Base-by-base conservation (phyloP, 2,113 vertebrate species). In the Murina feae region DNA sequence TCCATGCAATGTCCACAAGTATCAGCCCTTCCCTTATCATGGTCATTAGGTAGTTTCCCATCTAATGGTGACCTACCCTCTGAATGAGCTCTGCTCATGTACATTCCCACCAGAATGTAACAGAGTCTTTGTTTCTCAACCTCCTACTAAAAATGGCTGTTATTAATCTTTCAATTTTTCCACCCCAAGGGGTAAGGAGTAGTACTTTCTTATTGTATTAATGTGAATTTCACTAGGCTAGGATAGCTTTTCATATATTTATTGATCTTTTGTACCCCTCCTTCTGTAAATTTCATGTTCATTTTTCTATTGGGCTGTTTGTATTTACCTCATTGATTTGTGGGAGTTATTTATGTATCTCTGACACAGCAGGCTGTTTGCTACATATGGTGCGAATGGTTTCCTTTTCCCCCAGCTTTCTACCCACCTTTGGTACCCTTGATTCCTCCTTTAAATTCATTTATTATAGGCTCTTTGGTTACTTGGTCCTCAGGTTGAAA, bases 171-270 rank as follows among this genome's bases (percentile, higher is more conserved):
- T 44, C 42, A 5, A 28, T 37, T 95, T 90, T 92, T 78, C 82
- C 49, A 92, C 55, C 49, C 16, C 32, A 16, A 4, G 39, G 47
- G 5, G 2, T 69, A 4, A 94, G n/a, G 30, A 49, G 39, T 39
- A 47, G n/a, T 42, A n/a, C n/a, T 47, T 82, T 82, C 28, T 79
- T 94, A 16, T 86, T 93, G 51, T 58, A 89, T 94, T 60, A n/a
- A 88, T 87, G 76, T 94, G 39, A 9, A 20, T 87, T 83, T 78
- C 23, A 12, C 39, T 85, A 30, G n/a, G 25, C 7, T 47, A 53
- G 21, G 80, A 79, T 3, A 28, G 10, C 28, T 85, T 49, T 92
- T 72, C 13, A 68, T 28, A 2, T 30, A 68, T 23, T 32, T 76
- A 65, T 81, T 91, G 71, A 72, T 79, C 35, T 85, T 93, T 55